phyloP scores from a whole-genome alignment of 1,140 invertebrate genomes.

The Hyphantria cunea region DNA sequence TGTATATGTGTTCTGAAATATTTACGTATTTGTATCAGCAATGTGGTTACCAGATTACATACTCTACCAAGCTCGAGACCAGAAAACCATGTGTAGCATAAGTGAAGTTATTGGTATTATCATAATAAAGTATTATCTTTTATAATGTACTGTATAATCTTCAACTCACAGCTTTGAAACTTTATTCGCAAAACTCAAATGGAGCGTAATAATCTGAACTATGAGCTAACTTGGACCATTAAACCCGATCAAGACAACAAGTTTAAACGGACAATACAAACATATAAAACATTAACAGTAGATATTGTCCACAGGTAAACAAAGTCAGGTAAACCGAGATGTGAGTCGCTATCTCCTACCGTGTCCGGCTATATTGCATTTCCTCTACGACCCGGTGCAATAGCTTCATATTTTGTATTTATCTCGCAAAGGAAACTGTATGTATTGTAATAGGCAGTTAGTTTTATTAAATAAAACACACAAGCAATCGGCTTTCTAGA shows the following conservation, averaged over 20 bases:
- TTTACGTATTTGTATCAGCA: too few species aligned
- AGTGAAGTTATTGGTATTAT: too few species aligned
- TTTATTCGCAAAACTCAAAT: neutral
- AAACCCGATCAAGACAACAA: constrained; percentile 7
- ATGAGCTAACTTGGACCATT: neutral
- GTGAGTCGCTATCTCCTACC: constrained; percentile 15
- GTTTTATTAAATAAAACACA: neutral
- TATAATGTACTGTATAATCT: too few species aligned
- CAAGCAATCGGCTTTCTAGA: too few species aligned
- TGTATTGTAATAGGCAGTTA: neutral
- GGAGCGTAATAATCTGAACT: constrained; percentile 1
- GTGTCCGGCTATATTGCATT: constrained; percentile 14
- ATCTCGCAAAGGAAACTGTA: constrained; percentile 1
- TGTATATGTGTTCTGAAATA: too few species aligned
- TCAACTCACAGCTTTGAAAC: too few species aligned
- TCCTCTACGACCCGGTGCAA: neutral
- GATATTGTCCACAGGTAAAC: constrained; percentile 22
- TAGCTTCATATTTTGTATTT: neutral
- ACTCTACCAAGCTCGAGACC: too few species aligned
- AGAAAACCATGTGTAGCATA: too few species aligned
- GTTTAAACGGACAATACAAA: constrained; percentile 14
- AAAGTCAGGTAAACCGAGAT: neutral
- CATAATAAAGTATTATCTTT: too few species aligned
- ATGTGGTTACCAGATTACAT: too few species aligned
- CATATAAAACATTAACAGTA: constrained; percentile 2